Percentiles rank a stretch among this genome's conserved stretches.
These are phyloP conservation scores for Tryphoninae sp. DNA, from an alignment of 2,888 invertebrate genomes.

Conservation along the genomic window DNA sequence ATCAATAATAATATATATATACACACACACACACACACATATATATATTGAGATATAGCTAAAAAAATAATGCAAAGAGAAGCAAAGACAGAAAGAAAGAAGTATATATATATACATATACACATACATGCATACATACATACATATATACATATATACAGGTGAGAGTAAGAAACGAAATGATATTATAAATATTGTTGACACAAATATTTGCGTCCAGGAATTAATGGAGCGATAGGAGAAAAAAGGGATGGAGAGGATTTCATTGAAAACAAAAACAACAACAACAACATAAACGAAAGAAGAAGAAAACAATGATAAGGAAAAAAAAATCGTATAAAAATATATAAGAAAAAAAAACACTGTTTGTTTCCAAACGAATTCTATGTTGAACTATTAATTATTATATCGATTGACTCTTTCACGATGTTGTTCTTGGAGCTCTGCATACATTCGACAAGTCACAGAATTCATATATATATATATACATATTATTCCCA, in stretches of 20 bases:
- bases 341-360: conserved; percentile 7
- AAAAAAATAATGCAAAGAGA: conserved; percentile 63
- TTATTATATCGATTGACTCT: conserved; percentile 60
- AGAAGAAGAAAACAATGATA: too few species aligned
- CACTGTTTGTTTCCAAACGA: conserved; percentile 47
- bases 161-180: conserved; percentile 71
- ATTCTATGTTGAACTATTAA: conserved; percentile 51
- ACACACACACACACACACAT: conserved; percentile 62
- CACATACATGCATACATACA: conserved; percentile 63
- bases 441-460: conserved; percentile 65
- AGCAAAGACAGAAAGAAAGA: conserved; percentile 65
- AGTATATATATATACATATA: conserved; percentile 65
- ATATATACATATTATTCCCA: conserved; percentile 54
- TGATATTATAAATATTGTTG: conserved; percentile 80
- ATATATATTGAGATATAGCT: conserved; percentile 65
- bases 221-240: conserved; percentile 64
- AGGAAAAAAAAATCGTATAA: background rate
- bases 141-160: conserved; percentile 64
- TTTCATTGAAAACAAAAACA: too few species aligned
- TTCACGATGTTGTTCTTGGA: conserved; percentile 67
- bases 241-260: background rate
- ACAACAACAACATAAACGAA: too few species aligned
- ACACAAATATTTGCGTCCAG: conserved; percentile 76
- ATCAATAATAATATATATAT: conserved; percentile 66
- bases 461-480: conserved; percentile 50